Evolutionary conservation across 2,113 vertebrate genomes (phyloP).

Genomic region (Phylloscopus whistleri): DNA sequence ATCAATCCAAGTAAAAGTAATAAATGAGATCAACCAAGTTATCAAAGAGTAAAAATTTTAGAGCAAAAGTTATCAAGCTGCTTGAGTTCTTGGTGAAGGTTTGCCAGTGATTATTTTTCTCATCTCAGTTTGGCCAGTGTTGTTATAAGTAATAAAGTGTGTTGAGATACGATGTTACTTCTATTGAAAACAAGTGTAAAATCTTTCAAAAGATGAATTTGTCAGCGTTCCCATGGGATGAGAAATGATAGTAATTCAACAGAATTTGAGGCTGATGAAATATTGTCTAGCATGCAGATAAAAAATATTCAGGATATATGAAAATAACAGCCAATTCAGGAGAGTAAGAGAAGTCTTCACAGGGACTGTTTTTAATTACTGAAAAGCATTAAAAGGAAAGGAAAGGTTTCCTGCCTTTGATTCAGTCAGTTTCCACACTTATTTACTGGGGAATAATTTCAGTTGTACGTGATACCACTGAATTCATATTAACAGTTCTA

Average conservation of each 20-base stretch:
- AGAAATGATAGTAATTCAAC: background rate
- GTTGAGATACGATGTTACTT: accelerated
- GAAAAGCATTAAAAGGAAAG: background rate
- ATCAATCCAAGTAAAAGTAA: background rate
- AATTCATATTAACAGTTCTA: background rate
- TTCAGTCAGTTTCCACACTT: background rate
- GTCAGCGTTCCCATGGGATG: background rate
- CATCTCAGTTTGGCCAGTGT: background rate
- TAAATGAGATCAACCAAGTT: background rate
- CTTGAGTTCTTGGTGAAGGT: background rate
- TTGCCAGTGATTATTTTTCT: background rate
- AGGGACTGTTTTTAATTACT: background rate
- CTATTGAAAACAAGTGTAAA: background rate
- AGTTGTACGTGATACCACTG: background rate
- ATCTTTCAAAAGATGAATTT: background rate
- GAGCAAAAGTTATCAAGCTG: background rate
- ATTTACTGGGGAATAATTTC: background rate
- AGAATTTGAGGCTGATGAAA: background rate
- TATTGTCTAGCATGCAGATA: background rate
- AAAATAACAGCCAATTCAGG: background rate
- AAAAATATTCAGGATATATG: background rate
- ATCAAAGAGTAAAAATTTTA: background rate
- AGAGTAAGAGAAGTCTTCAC: background rate
- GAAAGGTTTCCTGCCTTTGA: background rate
- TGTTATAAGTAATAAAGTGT: background rate